Evolutionary conservation across 1,140 invertebrate species (phyloP).

Genomic region (Bombus sylvicola): DNA sequence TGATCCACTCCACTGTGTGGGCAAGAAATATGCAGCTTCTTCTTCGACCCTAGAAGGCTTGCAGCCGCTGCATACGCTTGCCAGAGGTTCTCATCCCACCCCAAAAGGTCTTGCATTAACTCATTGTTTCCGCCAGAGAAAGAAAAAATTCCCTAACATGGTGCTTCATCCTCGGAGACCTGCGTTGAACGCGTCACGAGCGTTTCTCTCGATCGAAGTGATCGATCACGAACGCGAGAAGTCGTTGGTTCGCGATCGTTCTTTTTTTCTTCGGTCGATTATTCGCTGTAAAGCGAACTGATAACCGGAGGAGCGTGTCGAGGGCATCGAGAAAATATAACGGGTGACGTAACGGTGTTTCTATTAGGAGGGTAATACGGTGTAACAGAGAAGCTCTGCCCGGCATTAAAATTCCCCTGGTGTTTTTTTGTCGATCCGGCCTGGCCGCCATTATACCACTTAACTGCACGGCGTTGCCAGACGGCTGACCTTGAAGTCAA

Average conservation of each 20-base stretch:
- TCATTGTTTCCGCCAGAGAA: neutral
- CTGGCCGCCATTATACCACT: constrained; percentile 41
- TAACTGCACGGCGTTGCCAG: constrained; percentile 7
- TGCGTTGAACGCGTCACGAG: no score
- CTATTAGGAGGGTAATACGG: constrained; percentile 61
- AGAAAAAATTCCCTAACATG: neutral
- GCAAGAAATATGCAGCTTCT: constrained; percentile 60
- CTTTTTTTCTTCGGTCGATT: constrained; percentile 9
- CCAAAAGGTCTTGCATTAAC: neutral
- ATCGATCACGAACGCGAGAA: neutral
- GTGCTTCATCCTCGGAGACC: neutral
- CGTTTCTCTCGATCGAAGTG: neutral
- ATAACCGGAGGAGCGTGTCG: neutral
- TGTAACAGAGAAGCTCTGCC: constrained; percentile 58
- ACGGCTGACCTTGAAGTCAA: neutral
- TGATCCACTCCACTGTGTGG: constrained; percentile 36
- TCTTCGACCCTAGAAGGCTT: constrained; percentile 58
- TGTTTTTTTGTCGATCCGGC: constrained; percentile 37
- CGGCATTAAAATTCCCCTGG: constrained; percentile 56
- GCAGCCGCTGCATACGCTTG: constrained; percentile 19
- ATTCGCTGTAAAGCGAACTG: constrained; percentile 29
- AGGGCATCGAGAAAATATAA: constrained; percentile 59
- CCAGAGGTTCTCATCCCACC: constrained; percentile 55
- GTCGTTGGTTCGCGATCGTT: constrained; percentile 15
- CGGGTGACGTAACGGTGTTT: constrained; percentile 68